phyloP scores from a whole-genome alignment of 2,797 vertebrate genomes.

The Kryptopterus vitreolus region DNA sequence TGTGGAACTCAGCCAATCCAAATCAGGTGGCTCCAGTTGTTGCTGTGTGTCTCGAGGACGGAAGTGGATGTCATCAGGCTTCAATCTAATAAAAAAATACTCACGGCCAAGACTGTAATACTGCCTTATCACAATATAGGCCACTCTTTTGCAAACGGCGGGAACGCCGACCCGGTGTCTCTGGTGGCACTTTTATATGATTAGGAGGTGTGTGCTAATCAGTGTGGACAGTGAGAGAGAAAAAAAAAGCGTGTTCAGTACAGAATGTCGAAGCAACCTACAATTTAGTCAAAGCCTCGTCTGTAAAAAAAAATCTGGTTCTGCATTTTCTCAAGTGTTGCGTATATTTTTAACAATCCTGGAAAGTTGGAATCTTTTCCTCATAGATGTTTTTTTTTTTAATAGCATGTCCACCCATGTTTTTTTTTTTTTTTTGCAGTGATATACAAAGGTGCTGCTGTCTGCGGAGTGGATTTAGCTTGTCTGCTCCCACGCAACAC shows the following conservation, averaged over 20 bases:
- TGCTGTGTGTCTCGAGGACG: constrained; percentile 10
- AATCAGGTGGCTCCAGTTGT: constrained; percentile 28
- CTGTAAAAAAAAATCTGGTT: background rate
- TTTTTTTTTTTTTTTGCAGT: background rate
- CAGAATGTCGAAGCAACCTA: constrained; percentile 5
- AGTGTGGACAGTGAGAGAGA: background rate
- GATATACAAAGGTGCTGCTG: background rate
- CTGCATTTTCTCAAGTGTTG: constrained; percentile 26
- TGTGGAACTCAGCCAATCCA: constrained; percentile 14
- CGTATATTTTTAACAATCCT: constrained; percentile 3
- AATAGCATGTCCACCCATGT: constrained; percentile 10
- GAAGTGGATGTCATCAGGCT: constrained; percentile 21
- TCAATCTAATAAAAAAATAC: constrained; percentile 9
- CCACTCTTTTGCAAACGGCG: background rate
- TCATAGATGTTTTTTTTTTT: background rate
- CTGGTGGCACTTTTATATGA: background rate
- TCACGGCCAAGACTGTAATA: background rate
- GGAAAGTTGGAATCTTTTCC: constrained; percentile 18
- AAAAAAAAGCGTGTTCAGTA: background rate
- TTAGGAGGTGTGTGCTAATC: constrained; percentile 16
- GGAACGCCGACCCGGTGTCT: background rate
- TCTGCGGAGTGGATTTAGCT: background rate
- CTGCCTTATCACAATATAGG: background rate
- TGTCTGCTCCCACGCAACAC: background rate
- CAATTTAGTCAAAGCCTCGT: constrained; percentile 17